A percentile compares a stretch with the other conserved stretches of the same genome.
These are phyloP conservation scores for Mormoops blainvillei DNA, from an alignment of 2,113 vertebrate species.

Conservation along the genomic window DNA sequence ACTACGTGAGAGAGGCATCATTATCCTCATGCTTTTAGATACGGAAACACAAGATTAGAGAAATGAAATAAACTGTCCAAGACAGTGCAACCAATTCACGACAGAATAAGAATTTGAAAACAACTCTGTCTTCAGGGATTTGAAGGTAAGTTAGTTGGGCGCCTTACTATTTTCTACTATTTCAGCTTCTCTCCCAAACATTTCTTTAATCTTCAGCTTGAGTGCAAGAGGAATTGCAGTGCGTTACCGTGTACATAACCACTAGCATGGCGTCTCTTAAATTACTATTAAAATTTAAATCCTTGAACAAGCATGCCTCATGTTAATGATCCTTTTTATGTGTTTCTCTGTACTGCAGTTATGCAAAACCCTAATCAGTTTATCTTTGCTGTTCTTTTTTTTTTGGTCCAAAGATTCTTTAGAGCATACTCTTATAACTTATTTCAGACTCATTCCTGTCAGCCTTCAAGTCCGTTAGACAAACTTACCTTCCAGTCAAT, in stretches of 20 bases:
- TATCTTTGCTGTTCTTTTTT: neutral
- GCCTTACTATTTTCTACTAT: neutral
- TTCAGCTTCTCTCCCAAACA: neutral
- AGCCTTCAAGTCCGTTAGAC: neutral
- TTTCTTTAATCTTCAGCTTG: neutral
- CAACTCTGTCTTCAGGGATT: neutral
- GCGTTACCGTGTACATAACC: neutral
- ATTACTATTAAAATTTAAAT: constrained; percentile 1
- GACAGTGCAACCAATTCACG: neutral
- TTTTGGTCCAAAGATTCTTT: neutral
- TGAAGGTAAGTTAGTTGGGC: neutral
- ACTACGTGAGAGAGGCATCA: neutral
- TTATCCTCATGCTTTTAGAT: constrained; percentile 11
- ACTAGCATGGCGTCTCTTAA: neutral
- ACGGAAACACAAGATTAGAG: neutral
- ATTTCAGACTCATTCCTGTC: neutral
- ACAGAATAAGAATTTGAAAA: neutral
- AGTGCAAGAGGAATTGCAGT: neutral
- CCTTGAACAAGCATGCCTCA: neutral
- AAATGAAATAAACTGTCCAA: neutral
- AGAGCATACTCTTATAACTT: neutral
- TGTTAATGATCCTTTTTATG: neutral
- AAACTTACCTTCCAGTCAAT: neutral
- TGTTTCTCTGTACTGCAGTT: neutral
- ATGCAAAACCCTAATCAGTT: neutral